A percentile compares a stretch with the other conserved stretches of the same genome.
phyloP scores from a whole-genome alignment of 2,113 vertebrate species.

The Dolichallabes microphthalmus region DNA sequence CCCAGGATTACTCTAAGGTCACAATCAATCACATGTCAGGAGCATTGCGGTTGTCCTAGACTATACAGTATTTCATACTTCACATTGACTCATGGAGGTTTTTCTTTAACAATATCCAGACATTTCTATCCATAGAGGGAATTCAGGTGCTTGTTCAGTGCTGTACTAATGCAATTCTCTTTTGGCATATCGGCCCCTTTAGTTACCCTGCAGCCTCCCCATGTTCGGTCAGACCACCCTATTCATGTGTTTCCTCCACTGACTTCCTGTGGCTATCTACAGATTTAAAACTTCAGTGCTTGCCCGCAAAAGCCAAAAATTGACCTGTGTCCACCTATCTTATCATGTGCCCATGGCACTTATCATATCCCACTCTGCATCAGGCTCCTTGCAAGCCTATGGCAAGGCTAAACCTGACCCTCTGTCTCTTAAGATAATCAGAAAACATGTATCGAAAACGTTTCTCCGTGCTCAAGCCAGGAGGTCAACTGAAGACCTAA shows the following conservation, averaged over 20 bases:
- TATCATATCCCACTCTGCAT: not conserved
- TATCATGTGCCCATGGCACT: not conserved
- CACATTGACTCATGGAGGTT: not conserved
- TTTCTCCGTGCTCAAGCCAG: not conserved
- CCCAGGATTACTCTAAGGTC: not conserved
- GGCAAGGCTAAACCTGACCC: not conserved
- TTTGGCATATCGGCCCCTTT: not conserved
- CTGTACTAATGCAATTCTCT: not conserved
- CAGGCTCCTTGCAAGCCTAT: not conserved
- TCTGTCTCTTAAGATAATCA: not conserved
- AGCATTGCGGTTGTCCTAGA: not conserved
- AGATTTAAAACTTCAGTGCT: too few relatives aligned
- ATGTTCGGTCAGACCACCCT: too few relatives aligned
- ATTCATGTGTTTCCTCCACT: too few relatives aligned
- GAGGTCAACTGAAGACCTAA: not conserved
- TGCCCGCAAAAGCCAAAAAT: not conserved
- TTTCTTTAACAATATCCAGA: not conserved
- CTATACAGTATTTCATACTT: not conserved
- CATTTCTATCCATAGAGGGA: not conserved
- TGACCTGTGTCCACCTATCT: not conserved
- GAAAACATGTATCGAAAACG: not conserved
- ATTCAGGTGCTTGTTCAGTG: not conserved
- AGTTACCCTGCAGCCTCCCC: not conserved
- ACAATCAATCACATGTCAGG: not conserved
- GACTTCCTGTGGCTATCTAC: too few relatives aligned